phyloP scores from a whole-genome alignment of 1,140 invertebrate genomes.

The Nymphalis io region DNA sequence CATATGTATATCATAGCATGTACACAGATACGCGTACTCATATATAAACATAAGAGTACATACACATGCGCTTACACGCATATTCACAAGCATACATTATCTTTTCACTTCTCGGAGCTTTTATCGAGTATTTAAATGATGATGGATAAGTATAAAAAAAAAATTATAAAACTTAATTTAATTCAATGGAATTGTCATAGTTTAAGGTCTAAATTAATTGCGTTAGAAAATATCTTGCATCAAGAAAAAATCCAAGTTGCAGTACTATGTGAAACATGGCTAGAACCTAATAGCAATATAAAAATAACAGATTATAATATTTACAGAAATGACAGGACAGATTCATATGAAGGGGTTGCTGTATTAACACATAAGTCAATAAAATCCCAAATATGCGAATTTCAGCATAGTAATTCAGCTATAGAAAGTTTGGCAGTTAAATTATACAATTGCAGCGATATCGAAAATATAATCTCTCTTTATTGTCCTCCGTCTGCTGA shows the following conservation, averaged over 20 bases:
- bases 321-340: constrained; percentile 37
- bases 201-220: background rate
- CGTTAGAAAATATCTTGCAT: background rate
- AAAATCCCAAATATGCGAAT: background rate
- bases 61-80: no score
- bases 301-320: constrained; percentile 36
- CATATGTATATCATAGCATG: no score
- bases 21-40: no score
- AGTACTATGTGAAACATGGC: constrained; percentile 42
- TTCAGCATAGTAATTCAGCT: background rate
- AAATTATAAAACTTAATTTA: background rate
- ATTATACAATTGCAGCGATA: constrained; percentile 27
- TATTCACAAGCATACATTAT: no score
- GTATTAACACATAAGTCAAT: constrained; percentile 38
- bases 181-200: constrained; percentile 5
- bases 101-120: background rate
- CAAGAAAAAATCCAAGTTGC: constrained; percentile 36
- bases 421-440: constrained; percentile 22
- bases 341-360: constrained; percentile 44
- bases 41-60: no score
- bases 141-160: background rate
- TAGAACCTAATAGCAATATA: constrained; percentile 27
- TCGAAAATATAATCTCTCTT: constrained; percentile 37
- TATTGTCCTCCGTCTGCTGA: constrained; percentile 35
- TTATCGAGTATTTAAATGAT: background rate